Evolutionary conservation across 2,113 vertebrate species (phyloP).

Genomic region (Misgurnus anguillicaudatus): DNA sequence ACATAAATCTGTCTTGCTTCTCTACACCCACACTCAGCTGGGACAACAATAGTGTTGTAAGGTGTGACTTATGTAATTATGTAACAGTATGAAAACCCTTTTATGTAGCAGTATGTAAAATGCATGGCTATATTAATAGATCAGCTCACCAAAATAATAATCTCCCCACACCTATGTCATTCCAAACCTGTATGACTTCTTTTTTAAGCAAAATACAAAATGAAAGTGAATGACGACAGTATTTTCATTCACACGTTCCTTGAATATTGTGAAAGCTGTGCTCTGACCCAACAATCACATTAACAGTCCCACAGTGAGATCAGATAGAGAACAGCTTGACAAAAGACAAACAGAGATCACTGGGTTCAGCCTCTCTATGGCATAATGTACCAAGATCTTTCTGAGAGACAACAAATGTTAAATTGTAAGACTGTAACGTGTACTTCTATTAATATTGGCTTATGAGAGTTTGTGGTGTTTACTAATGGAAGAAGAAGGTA

Average conservation of each 20-base stretch:
- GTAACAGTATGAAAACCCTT: not conserved
- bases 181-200: too few species aligned
- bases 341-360: conserved; percentile 72
- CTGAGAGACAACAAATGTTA: not conserved
- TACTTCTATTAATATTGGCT: not conserved
- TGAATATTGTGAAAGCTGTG: conserved; percentile 31
- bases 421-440: not conserved
- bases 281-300: conserved; percentile 71
- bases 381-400: conserved; percentile 49
- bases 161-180: too few species aligned
- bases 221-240: too few species aligned
- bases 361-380: conserved; percentile 67
- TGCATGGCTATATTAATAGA: not conserved
- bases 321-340: conserved; percentile 70
- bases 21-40: conserved; percentile 28
- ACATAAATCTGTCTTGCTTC: not conserved
- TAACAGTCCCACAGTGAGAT: conserved; percentile 77
- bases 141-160: not conserved
- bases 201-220: too few species aligned
- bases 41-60: not conserved
- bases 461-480: too few species aligned
- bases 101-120: not conserved
- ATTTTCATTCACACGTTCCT: too few species aligned
- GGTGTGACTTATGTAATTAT: not conserved
- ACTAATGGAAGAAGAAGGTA: too few species aligned